These are phyloP conservation scores for Coboldia fuscipes DNA, from an alignment of 1,140 invertebrate genomes.

Conservation along the genomic window DNA sequence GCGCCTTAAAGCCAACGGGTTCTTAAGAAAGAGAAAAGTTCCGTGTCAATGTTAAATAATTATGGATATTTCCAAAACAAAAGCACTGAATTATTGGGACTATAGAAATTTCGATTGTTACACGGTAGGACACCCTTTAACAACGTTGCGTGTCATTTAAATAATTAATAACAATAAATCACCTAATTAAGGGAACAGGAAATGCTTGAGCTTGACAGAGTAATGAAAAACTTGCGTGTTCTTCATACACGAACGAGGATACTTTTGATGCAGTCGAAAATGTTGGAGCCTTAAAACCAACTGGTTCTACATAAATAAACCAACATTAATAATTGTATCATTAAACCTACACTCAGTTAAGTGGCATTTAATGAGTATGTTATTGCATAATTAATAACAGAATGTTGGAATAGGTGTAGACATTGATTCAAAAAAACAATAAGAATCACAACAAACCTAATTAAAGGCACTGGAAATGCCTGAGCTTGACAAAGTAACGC, in stretches of 20 bases:
- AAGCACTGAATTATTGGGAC: conserved; percentile 1
- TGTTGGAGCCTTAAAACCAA: conserved; percentile 44
- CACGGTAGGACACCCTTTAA: neutral
- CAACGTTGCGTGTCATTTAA: too few relatives aligned
- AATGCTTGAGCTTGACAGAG: conserved; percentile 51
- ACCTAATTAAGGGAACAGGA: conserved; percentile 36
- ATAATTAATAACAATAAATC: too few relatives aligned
- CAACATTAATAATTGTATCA: too few relatives aligned
- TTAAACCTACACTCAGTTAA: too few relatives aligned
- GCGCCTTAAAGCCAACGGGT: conserved; percentile 40
- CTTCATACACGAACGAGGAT: conserved; percentile 25
- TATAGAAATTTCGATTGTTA: conserved; percentile 3
- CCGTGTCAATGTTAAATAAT: conserved; percentile 1
- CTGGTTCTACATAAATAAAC: conserved; percentile 7
- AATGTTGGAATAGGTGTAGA: too few relatives aligned
- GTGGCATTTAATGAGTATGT: too few relatives aligned
- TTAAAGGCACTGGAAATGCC: conserved; percentile 48
- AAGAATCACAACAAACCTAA: too few relatives aligned
- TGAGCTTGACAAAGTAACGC: conserved; percentile 50
- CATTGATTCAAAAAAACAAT: too few relatives aligned
- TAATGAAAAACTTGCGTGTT: conserved; percentile 32
- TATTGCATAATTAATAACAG: too few relatives aligned
- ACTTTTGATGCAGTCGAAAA: conserved; percentile 36
- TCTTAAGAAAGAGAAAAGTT: too few relatives aligned
- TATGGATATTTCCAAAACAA: conserved; percentile 1